Base-by-base conservation (phyloP, 2,797 vertebrate genomes). In the Labeo calbasu region DNA sequence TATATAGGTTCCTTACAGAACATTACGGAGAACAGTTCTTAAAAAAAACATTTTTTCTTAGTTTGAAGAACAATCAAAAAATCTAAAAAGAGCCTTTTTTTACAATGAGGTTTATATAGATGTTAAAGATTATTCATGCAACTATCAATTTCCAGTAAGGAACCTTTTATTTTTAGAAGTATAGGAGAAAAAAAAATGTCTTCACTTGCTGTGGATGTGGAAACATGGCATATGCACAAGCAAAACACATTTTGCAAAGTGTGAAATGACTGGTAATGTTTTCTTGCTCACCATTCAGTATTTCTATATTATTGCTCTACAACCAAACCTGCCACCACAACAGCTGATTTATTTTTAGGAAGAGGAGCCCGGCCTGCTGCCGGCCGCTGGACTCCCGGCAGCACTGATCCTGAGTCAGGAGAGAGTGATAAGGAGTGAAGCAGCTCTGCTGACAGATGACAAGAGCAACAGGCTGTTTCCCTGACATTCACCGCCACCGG, bases 381-480 rank as follows among this genome's bases (percentile, higher is more conserved):
- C 4, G 79, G 53, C 7, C 19, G 1, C 19, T 73, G 43, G 43
- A 46, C 43, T 46, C 43, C 43, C 43, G 43, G 43, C 43, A 46
- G 69, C 43, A 48, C 55, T 63, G 55, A 63, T 36, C 55, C 69
- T 6, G 19, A 73, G 55, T 63, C 55, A 90, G 89, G 92, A 86
- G 28, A 40, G 46, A 51, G 88, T 28, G 93, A 94, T 93, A 93
- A 94, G 91, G 86, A 90, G 87, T 87, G 36, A 66, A 66, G 83
- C 86, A 78, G 91, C 82, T 71, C 90, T 70, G 55, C 90, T 93
- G 94, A 93, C 92, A 91, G 92, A 93, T 93, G 90, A 90, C 89
- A 86, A 91, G 93, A 93, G 93, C 88, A 93, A 93, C 91, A 90
- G 89, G 86, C 87, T 88, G 82, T 88, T 73, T 69, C 88, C 92